Evolutionary conservation across 2,888 invertebrate species (phyloP), one percentile per base, ranked within the genome.

Genomic region (Neoascia interrupta): DNA sequence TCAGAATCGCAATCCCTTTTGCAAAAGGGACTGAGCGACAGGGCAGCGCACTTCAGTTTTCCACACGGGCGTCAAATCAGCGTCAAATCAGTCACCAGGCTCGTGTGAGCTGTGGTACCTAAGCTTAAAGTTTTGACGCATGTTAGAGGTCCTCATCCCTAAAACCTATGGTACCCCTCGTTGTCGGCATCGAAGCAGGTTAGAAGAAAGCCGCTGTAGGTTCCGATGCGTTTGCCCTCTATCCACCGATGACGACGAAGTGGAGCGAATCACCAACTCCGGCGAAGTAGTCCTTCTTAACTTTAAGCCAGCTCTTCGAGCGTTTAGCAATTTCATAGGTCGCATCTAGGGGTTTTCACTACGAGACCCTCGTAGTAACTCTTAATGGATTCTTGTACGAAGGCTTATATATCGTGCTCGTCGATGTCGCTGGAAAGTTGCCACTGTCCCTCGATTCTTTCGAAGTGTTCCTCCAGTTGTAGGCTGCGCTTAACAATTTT

Each of bases 351-450:
- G 0, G 98, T 96, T 90, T 99, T 99, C 5, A 99, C 96, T 99
- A 99, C 99, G 66, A 99, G 91, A 1, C 99, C 99, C 90, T 99
- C 99, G 89, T 99, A 99, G 86, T 97, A 97, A 92, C 95, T 94
- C 91, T 96, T 96, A 58, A 99, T 93, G 3, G 98, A 95, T 85
- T 97, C 97, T 61, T 99, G 98, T 58, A 99, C 90, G 89, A 98
- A 98, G 83, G 93, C 94, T 88, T 96, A 95, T 61, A 95, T 93
- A 63, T 93, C 93, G 53, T 90, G 91, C 4, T 97, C 96, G 88
- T 98, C 97, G 70, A 94, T 89, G 37, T 92, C 91, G 4, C 92
- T 94, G 0, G 98, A 99, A 88, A 97, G 97, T 84, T 92, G 90
- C 93, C 98, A 98, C 85, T 95, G 92, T 0, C 97, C 98, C 83